These are phyloP conservation scores for Drosophila merina DNA, from an alignment of 2,888 invertebrate genomes.

Conservation along the genomic window DNA sequence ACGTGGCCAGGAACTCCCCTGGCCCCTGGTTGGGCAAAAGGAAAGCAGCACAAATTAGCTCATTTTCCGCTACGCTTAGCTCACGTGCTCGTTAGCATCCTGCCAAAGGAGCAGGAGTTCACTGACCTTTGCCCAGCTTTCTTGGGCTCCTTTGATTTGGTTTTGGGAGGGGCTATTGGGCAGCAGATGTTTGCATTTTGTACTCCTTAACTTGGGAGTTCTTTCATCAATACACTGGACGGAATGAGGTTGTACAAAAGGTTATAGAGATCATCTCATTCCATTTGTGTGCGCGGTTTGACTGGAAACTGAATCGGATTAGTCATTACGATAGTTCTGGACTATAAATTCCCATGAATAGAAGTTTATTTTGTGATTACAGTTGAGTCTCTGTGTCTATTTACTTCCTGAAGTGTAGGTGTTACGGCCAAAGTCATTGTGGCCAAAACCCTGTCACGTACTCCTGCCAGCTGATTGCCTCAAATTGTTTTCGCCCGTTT, in stretches of 20 bases:
- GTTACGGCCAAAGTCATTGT: slow-evolving; percentile 7
- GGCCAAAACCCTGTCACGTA: slow-evolving; percentile 9
- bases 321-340: not conserved
- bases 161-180: slow-evolving; percentile 32
- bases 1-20: slow-evolving; percentile 49
- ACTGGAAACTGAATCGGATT: too few relatives aligned
- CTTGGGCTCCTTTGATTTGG: not conserved
- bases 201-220: slow-evolving; percentile 28
- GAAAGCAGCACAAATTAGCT: slow-evolving; percentile 74
- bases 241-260: not conserved
- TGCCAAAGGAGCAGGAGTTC: slow-evolving; percentile 50
- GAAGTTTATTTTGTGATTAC: not conserved
- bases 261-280: too few relatives aligned
- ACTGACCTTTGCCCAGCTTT: slow-evolving; percentile 55
- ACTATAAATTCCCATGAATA: not conserved
- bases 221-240: slow-evolving; percentile 49
- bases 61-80: slow-evolving; percentile 80
- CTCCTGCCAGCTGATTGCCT: slow-evolving; percentile 22
- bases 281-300: too few relatives aligned
- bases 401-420: slow-evolving; percentile 19
- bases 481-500: slow-evolving; percentile 19
- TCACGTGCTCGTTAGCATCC: slow-evolving; percentile 71
- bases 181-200: slow-evolving; percentile 72
- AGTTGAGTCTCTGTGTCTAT: not conserved
- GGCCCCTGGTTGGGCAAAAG: slow-evolving; percentile 19